These are phyloP conservation scores for Sylvia borin DNA, from an alignment of 2,797 vertebrate species.

Conservation along the genomic window DNA sequence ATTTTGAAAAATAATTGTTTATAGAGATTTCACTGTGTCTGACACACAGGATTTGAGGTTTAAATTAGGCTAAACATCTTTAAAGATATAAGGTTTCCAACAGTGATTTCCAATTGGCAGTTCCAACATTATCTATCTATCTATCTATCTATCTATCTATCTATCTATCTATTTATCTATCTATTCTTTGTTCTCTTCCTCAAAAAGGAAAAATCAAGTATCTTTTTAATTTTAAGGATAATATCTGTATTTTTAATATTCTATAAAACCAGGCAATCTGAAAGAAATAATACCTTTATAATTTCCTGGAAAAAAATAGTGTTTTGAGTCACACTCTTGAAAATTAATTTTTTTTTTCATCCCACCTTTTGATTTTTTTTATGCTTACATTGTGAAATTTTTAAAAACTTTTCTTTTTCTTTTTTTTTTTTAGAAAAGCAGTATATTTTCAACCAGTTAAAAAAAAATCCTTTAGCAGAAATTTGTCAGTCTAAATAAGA, in stretches of 20 bases:
- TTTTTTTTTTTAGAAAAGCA: neutral
- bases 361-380: neutral
- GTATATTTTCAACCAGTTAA: neutral
- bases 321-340: neutral
- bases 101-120: neutral
- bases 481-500: neutral
- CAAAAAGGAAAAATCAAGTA: neutral
- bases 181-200: neutral
- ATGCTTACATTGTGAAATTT: neutral
- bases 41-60: neutral
- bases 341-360: fast-evolving
- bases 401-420: too few relatives aligned
- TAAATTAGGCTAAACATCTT: neutral
- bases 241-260: neutral
- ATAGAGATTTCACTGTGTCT: neutral
- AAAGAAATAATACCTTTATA: neutral
- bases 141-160: too few relatives aligned
- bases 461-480: neutral
- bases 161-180: too few relatives aligned
- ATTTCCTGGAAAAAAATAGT: neutral
- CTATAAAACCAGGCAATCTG: neutral
- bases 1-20: neutral
- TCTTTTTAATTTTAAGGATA: neutral
- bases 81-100: neutral
- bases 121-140: neutral